These are phyloP conservation scores for Glyptemys insculpta DNA, from an alignment of 2,797 vertebrate species.

Conservation along the genomic window DNA sequence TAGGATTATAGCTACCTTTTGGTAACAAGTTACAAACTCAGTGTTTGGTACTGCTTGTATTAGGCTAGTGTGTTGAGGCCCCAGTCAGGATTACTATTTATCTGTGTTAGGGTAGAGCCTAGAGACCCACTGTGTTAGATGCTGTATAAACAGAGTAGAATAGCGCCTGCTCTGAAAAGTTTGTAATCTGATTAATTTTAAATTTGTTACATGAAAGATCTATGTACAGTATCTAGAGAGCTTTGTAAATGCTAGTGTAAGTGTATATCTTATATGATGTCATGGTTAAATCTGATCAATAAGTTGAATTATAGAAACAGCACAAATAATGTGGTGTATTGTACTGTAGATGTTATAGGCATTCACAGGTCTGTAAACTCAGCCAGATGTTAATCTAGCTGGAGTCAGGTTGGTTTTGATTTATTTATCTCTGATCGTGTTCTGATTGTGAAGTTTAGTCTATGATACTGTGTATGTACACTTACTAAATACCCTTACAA, in stretches of 20 bases:
- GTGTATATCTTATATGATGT: background rate
- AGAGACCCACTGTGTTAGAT: background rate
- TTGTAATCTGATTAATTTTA: background rate
- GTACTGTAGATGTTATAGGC: background rate
- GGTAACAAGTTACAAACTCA: too few relatives aligned
- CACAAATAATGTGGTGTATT: background rate
- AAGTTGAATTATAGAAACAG: background rate
- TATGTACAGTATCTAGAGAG: background rate
- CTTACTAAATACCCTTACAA: background rate
- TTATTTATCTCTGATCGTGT: background rate
- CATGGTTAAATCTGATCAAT: background rate
- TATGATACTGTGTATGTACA: background rate
- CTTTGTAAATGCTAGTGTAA: background rate
- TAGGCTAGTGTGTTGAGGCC: too few relatives aligned
- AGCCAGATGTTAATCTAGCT: background rate
- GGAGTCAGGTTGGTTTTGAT: background rate
- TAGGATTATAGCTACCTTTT: background rate
- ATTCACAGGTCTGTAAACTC: background rate
- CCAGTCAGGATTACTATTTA: background rate
- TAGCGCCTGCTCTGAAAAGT: background rate
- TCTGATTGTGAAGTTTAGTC: background rate
- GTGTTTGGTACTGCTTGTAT: background rate
- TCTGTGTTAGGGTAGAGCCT: background rate
- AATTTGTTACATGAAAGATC: background rate
- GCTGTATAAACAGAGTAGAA: background rate